Conservation (phyloP, 2,797 vertebrate species). For the Pantherophis vulpinus region DNA sequence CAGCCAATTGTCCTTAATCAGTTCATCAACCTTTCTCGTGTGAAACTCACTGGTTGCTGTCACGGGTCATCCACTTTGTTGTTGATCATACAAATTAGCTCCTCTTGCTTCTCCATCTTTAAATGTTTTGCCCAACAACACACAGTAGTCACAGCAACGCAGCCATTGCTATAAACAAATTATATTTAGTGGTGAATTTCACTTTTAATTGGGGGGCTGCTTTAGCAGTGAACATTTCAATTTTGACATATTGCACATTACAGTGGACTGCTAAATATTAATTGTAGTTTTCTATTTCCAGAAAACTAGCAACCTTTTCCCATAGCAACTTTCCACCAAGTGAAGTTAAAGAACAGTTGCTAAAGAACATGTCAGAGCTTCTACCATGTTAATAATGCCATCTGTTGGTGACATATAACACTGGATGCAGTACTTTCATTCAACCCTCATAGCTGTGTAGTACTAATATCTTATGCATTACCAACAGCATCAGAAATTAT, state of each 20-base stretch:
- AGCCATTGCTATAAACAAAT: background rate
- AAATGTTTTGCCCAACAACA: background rate
- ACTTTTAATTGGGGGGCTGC: background rate
- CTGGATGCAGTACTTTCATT: background rate
- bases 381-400: background rate
- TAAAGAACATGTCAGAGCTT: background rate
- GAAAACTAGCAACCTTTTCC: background rate
- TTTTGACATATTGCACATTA: background rate
- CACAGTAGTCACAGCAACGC: background rate
- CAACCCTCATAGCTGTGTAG: background rate
- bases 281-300: background rate
- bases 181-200: background rate
- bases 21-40: background rate
- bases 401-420: background rate
- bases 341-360: background rate
- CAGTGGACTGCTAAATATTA: background rate
- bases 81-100: background rate
- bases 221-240: background rate
- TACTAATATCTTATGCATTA: background rate
- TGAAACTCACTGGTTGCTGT: background rate
- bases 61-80: background rate
- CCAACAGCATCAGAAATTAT: background rate
- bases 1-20: background rate
- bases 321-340: background rate
- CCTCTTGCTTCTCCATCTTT: background rate